A percentile compares a stretch with the other conserved stretches of the same genome.
Evolutionary conservation across 1,140 invertebrate genomes (phyloP).

Genomic region (Apis mellifera): Amel_HAv3.1 CM009934.2:3445001-3445500

Average conservation of each 20-base stretch:
- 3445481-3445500: slow-evolving; percentile 91
- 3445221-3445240: slow-evolving; percentile 86
- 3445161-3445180: slow-evolving; percentile 91
- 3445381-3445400: slow-evolving; percentile 91
- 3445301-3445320: slow-evolving; percentile 81
- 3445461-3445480: slow-evolving; percentile 91
- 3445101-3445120: slow-evolving; percentile 85
- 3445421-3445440: slow-evolving; percentile 82
- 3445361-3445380: slow-evolving; percentile 86
- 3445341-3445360: slow-evolving; percentile 79
- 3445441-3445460: slow-evolving; percentile 88
- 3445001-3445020: slow-evolving; percentile 76
- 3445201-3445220: slow-evolving; percentile 87
- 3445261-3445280: slow-evolving; percentile 82
- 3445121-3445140: slow-evolving; percentile 82
- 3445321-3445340: slow-evolving; percentile 73
- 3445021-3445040: slow-evolving; percentile 79
- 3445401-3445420: slow-evolving; percentile 87
- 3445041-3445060: slow-evolving; percentile 68
- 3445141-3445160: slow-evolving; percentile 84
- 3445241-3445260: slow-evolving; percentile 78
- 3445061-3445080: slow-evolving; percentile 82
- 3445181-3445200: slow-evolving; percentile 83
- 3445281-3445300: slow-evolving; percentile 85
- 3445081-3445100: slow-evolving; percentile 88